Evolutionary conservation across 2,797 vertebrate genomes (phyloP), one percentile per base, ranked within the genome.

Genomic region (Pelodytes ibericus): DNA sequence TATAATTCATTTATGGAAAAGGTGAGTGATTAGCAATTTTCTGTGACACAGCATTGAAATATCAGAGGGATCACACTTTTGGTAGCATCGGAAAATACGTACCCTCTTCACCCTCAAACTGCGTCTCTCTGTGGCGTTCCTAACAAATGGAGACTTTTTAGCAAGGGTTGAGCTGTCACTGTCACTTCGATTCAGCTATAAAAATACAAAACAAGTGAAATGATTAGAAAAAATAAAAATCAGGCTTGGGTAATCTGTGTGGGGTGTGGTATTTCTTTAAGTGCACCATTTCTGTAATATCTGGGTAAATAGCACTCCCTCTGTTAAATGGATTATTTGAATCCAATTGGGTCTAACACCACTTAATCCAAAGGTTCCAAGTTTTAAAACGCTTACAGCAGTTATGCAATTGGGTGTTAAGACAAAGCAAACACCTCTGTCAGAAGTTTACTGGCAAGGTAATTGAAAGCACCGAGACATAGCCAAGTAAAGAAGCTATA

Each of bases 151-250:
- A 29, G 92, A 90, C 56, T 89, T 94, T 82, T 89, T 93, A 81
- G 91, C 90, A 62, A 95, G 78, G 0, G 93, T 94, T n/a, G 93
- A 94, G 75, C 93, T 95, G 90, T 95, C 93, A 0, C 93, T 95
- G 86, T 94, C 93, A 9, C 93, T 94, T 62, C 93, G 88, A 82
- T 91, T 95, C 86, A 95, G 29, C 93, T 95, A 89, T 25, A 74
- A 83, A 41, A 22, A 59, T 8, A 16, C 33, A 53, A 22, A 30
- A 53, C 11, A 69, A 39, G 26, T n/a, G 10, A 22, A 1, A 4
- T 36, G 30, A 62, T 25, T 39, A 63, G 3, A 44, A 44, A 13
- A 22, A 24, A 1, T 7, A 4, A 64, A 64, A 16, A 16, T 36
- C n/a, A 0, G 51, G 36, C 25, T 22, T 53, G 49, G 7, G 49